A percentile compares a stretch with the other conserved stretches of the same genome.
These are phyloP conservation scores for Dryococelus australis DNA, from an alignment of 2,888 invertebrate genomes.

Conservation along the genomic window DNA sequence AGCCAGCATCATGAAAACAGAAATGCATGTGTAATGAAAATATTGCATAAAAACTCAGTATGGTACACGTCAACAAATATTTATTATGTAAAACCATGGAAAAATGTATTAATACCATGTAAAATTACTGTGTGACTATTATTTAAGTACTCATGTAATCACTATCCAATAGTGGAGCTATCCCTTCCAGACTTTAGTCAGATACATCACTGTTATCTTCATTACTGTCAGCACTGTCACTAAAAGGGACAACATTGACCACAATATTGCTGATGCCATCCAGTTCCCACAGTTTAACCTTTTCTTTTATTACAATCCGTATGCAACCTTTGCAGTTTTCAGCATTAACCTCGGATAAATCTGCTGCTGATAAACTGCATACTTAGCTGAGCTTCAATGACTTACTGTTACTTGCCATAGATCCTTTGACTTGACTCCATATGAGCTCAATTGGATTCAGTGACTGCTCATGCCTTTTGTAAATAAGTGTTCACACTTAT, in stretches of 20 bases:
- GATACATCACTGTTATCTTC: neutral
- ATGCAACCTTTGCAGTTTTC: neutral
- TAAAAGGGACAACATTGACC: neutral
- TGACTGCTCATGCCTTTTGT: too few species aligned
- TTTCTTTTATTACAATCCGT: neutral
- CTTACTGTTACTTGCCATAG: neutral
- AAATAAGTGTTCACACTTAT: too few species aligned
- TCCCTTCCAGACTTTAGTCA: neutral
- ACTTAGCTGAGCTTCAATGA: neutral
- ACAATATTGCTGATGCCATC: neutral
- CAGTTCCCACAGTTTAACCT: neutral
- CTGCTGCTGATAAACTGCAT: neutral
- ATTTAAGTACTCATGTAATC: too few species aligned
- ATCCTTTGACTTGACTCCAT: slow-evolving; percentile 17
- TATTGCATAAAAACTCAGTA: too few species aligned
- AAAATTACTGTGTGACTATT: too few species aligned
- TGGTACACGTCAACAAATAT: too few species aligned
- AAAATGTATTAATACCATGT: too few species aligned
- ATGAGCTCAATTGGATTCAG: neutral
- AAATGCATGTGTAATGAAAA: too few species aligned
- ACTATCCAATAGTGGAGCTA: neutral
- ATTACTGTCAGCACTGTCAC: neutral
- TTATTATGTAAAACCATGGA: too few species aligned
- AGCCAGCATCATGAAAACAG: too few species aligned
- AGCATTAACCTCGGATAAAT: neutral